Evolutionary conservation across 2,797 vertebrate genomes (phyloP), one percentile per base, ranked within the genome.

Genomic region (Sebastes hubbsi): DNA sequence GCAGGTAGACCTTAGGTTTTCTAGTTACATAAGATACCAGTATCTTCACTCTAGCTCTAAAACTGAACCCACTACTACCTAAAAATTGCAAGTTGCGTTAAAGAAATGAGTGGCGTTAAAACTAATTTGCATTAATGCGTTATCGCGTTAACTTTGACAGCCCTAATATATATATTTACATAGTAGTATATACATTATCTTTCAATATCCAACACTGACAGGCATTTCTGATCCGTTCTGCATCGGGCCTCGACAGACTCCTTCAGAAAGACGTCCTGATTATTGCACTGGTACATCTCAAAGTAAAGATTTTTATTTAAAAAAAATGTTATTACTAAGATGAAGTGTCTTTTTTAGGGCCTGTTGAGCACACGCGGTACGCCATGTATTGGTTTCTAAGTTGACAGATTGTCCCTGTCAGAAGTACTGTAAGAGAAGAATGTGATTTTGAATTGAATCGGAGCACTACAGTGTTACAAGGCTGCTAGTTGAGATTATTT

Each of bases 351-450:
- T 5, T 42, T 66, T 11, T 2, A 11, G 11, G 46, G 68, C 60
- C 58, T 58, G 54, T 55, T 27, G 27, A 38, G 55, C 8, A 20
- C 70, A n/a, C 70, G 0, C 38, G 68, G 79, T 54, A 63, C 80
- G 54, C 72, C 56, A 52, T 18, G 18, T 56, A 2, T 54, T 5
- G 14, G 13, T 42, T 12, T 52, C 2, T 24, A 18, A n/a, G 29
- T 29, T 34, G 36, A n/a, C 30, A 34, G 54, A 59, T 25, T 72
- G 18, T 58, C 54, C 66, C 34, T 25, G 46, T 80, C 73, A 67
- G 55, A 80, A 32, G 54, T 71, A 85, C 80, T 83, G 80, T 76
- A 69, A 67, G 56, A 8, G 20, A 58, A 64, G 75, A 89, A 87
- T 85, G 84, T 84, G 70, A 38, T 36, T 65, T 63, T 59, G 4